Evolutionary conservation across 2,797 vertebrate species (phyloP), one percentile per base, ranked within the genome.

Genomic region (Lophotriccus pileatus): DNA sequence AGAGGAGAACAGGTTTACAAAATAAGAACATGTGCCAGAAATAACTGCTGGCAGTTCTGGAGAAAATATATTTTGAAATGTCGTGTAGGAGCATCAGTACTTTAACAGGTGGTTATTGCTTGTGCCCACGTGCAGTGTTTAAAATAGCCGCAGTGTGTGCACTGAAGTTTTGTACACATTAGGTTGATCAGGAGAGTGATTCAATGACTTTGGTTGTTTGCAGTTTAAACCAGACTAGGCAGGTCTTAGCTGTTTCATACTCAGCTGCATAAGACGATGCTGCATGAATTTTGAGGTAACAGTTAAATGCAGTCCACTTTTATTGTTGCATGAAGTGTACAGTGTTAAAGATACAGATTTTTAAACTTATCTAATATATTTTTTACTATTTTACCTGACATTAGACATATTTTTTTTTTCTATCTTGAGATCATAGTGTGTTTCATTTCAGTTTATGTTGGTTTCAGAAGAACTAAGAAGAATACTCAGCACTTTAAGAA

Each of bases 81-180:
- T 69, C 13, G 8, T 32, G 56, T 97, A 91, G 95, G 94, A 96
- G 95, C 86, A 89, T 77, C 91, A 46, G 93, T 92, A 76, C 68
- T 95, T 91, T 95, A 96, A 94, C 90, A 97, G 93, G 96, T 97
- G 92, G 66, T 91, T 96, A 82, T 93, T 94, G 90, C 94, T 69
- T 96, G 73, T 97, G 91, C 95, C 87, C 84, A 93, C 84, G 56
- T 66, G 82, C 63, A 80, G 41, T 37, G 60, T 93, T 96, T 95
- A 94, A 97, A 95, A 97, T 95, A 97, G 94, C 90, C 78, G 59
- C 76, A 69, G 90, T 87, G 80, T 83, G 49, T 89, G 89, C 87
- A n/a, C 68, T 79, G 83, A 77, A 43, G 64, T 96, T 96, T 89
- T 95, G 94, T 88, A 93, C 76, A 41, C n/a, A 43, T 93, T 28